Conservation (phyloP, 2,888 invertebrate species). For the Baronia brevicornis region DNA sequence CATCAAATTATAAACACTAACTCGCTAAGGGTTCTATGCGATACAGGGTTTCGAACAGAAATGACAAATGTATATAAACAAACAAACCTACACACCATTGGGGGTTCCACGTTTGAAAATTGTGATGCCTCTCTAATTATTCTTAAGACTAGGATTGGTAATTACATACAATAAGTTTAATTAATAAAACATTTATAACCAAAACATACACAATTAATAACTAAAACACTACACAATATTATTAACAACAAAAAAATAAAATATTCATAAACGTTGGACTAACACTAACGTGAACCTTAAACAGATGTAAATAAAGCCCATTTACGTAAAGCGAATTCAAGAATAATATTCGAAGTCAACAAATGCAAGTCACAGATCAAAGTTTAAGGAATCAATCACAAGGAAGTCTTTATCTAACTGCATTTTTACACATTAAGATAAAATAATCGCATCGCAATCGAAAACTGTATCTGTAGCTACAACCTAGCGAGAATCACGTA, state of each 20-base stretch:
- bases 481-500: too few species aligned
- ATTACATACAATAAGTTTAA: constrained; percentile 18
- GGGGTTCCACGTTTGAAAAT: constrained; percentile 43
- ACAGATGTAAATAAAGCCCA: constrained; percentile 23
- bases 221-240: background rate
- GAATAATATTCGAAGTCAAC: constrained; percentile 23
- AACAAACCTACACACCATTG: constrained; percentile 23
- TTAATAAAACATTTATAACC: constrained; percentile 15
- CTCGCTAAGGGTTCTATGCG: constrained; percentile 66
- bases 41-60: constrained; percentile 57
- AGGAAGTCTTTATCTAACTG: constrained; percentile 20
- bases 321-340: constrained; percentile 18
- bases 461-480: too few species aligned
- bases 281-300: constrained; percentile 12
- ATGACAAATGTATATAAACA: constrained; percentile 25
- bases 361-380: constrained; percentile 27
- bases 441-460: too few species aligned
- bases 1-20: constrained; percentile 50
- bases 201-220: too few species aligned
- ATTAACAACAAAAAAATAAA: constrained; percentile 9
- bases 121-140: constrained; percentile 32
- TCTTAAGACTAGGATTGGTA: constrained; percentile 36
- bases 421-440: too few species aligned
- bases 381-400: constrained; percentile 25
- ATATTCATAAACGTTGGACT: constrained; percentile 3